Evolutionary conservation across 2,113 vertebrate species (phyloP).

Genomic region (Oryzias javanicus): DNA sequence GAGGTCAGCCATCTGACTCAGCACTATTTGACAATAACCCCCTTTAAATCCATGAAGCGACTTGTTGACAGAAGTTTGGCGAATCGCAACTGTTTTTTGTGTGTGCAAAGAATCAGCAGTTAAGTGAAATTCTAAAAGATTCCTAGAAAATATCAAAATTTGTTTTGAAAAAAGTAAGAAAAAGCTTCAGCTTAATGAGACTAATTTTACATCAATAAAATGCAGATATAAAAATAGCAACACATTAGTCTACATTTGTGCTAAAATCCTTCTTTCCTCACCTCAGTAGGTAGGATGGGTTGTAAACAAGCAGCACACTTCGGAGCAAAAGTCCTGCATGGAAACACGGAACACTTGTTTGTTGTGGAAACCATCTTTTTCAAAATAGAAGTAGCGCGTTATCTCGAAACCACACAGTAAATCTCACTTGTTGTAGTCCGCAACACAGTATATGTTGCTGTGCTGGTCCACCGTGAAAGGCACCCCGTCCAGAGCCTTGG

Average conservation of each 20-base stretch:
- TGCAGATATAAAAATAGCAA: too few species aligned
- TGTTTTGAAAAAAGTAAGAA: too few species aligned
- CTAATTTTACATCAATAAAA: too few species aligned
- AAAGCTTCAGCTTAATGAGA: too few species aligned
- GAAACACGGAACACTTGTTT: conserved; percentile 10
- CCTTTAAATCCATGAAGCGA: background rate
- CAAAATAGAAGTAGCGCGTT: too few species aligned
- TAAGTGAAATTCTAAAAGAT: too few species aligned
- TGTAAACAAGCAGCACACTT: conserved; percentile 88
- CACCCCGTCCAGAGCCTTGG: conserved; percentile 85
- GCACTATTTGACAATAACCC: background rate
- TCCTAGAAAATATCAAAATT: too few species aligned
- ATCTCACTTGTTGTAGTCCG: conserved; percentile 86
- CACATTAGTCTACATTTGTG: too few species aligned
- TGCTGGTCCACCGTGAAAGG: conserved; percentile 89
- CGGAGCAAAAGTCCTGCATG: conserved; percentile 84
- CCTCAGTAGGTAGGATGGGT: conserved; percentile 86
- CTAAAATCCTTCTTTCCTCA: conserved; percentile 45
- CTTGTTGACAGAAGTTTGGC: background rate
- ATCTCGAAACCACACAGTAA: background rate
- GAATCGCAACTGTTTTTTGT: background rate
- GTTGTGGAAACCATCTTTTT: background rate
- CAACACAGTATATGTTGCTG: conserved; percentile 88
- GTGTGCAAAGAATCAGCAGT: too few species aligned
- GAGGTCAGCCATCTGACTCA: background rate